A percentile compares a stretch with the other conserved stretches of the same genome.
Evolutionary conservation across 2,797 vertebrate species (phyloP).

Genomic region (Gallirallus australis): DNA sequence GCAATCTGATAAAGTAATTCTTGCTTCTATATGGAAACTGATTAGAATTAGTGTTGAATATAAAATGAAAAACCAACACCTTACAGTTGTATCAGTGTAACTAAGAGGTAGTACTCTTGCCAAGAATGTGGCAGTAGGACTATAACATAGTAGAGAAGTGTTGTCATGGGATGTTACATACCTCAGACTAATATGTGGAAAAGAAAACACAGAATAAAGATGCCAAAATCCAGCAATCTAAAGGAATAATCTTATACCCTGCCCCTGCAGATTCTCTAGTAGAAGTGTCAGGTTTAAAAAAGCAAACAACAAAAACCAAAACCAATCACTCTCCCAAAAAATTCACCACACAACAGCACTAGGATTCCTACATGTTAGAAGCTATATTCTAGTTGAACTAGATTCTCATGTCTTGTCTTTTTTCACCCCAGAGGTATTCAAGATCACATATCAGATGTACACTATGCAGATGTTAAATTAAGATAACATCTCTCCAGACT

Average conservation of each 20-base stretch:
- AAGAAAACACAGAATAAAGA: background rate
- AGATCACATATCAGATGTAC: background rate
- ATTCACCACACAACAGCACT: background rate
- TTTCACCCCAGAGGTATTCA: background rate
- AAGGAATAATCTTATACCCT: background rate
- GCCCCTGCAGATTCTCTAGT: background rate
- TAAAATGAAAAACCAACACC: background rate
- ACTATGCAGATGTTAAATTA: background rate
- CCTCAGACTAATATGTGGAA: accelerated
- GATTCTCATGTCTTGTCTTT: background rate
- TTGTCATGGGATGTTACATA: background rate
- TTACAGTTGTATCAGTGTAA: background rate
- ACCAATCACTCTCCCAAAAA: background rate
- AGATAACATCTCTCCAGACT: background rate
- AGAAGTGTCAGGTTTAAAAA: background rate
- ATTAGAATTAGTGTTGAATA: background rate
- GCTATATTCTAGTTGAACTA: background rate
- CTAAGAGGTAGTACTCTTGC: background rate
- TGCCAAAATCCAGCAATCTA: background rate
- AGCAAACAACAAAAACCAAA: background rate
- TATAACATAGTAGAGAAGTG: background rate
- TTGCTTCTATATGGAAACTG: background rate
- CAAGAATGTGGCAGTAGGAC: background rate
- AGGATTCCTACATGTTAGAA: background rate
- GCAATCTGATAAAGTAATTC: background rate